Conservation (phyloP, 2,888 invertebrate species). For the Megalurothrips usitatus region DNA sequence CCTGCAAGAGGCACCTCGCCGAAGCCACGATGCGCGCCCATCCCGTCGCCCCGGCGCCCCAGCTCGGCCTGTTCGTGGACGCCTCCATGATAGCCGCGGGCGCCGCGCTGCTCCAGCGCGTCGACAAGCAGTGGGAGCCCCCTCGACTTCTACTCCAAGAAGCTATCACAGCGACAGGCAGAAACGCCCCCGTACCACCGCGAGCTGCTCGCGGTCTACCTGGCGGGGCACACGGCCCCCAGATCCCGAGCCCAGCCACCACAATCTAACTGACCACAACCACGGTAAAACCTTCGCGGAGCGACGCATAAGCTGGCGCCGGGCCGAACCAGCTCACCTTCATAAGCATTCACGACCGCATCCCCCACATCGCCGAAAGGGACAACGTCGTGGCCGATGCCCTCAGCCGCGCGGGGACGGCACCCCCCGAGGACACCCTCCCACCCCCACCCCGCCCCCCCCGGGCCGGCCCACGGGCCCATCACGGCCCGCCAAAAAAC, state of each 20-base stretch:
- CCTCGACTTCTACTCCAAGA: conserved; percentile 38
- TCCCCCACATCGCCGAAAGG: neutral
- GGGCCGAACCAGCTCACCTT: neutral
- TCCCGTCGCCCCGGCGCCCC: conserved; percentile 32
- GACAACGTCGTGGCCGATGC: conserved; percentile 27
- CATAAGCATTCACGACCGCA: conserved; percentile 26
- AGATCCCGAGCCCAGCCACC: conserved; percentile 29
- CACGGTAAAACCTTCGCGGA: neutral
- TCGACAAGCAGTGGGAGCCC: conserved; percentile 35
- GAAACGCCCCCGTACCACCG: conserved; percentile 33
- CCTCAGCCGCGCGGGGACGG: neutral
- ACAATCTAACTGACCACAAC: conserved; percentile 29
- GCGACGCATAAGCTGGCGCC: neutral
- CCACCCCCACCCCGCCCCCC: neutral
- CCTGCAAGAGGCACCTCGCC: no score
- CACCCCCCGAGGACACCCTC: neutral
- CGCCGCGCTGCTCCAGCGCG: conserved; percentile 31
- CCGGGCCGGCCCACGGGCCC: neutral
- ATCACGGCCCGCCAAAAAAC: neutral
- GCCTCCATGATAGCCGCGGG: no score
- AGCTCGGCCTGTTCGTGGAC: conserved; percentile 35
- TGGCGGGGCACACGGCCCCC: conserved; percentile 21
- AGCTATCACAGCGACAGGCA: conserved; percentile 39
- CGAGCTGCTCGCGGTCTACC: conserved; percentile 30
- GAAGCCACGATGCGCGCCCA: conserved; percentile 36